These are phyloP conservation scores for Falco biarmicus DNA, from an alignment of 2,797 vertebrate species.

Conservation along the genomic window DNA sequence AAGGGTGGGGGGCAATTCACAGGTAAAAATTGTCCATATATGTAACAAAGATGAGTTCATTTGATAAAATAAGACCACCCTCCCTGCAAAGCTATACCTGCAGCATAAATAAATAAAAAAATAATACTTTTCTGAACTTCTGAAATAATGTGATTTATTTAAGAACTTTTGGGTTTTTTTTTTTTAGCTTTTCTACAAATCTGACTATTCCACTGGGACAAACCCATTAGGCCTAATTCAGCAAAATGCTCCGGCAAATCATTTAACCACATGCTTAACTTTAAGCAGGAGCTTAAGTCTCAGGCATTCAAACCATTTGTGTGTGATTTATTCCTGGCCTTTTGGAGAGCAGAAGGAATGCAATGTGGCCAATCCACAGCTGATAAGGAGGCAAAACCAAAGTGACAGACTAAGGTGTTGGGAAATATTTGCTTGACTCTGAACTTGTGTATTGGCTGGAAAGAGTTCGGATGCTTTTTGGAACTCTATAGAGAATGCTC, in stretches of 20 bases:
- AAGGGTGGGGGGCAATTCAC: neutral
- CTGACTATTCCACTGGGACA: neutral
- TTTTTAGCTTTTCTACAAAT: neutral
- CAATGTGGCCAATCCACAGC: neutral
- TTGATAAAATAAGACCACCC: constrained; percentile 47
- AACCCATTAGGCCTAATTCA: neutral
- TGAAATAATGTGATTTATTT: neutral
- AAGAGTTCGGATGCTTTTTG: neutral
- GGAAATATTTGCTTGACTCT: constrained; percentile 20
- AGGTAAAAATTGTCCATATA: neutral
- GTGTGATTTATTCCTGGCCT: constrained; percentile 46
- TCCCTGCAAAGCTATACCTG: neutral
- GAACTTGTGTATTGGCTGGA: constrained; percentile 15
- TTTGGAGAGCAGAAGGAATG: constrained; percentile 43
- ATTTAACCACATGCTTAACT: constrained; percentile 43
- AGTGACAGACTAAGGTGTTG: constrained; percentile 33
- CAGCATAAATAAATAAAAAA: neutral
- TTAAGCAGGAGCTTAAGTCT: constrained; percentile 34
- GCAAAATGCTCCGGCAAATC: neutral
- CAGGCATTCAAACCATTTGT: constrained; percentile 7
- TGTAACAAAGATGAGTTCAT: neutral
- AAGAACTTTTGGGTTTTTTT: neutral
- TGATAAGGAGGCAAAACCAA: constrained; percentile 24
- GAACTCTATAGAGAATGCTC: neutral
- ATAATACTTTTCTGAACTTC: neutral